Evolutionary conservation across 2,888 invertebrate species (phyloP), one percentile per base, ranked within the genome.

Genomic region (Palloptera scutellata): DNA sequence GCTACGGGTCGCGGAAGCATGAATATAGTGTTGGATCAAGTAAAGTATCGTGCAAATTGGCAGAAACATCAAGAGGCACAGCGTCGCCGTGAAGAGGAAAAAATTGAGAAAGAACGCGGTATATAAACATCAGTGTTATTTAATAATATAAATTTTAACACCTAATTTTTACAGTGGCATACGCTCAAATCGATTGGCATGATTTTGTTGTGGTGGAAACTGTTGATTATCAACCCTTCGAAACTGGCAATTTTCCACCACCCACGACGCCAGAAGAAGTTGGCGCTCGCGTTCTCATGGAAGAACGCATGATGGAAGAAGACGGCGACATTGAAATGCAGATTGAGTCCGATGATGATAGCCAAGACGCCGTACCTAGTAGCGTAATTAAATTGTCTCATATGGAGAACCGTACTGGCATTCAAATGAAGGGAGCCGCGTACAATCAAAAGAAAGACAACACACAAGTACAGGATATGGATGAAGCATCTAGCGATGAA

Each of bases 191-290:
- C 72, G 99, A 99, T 83, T 99, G 99, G 99, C 99, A 99, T 83
- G 98, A 99, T 85, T 99, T 99, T 85, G 98, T 99, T 1, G 98
- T 99, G 0, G 99, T 99, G 0, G 99, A 99, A 86, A 98, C 98
- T 0, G 98, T 99, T 0, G 99, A 99, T 85, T 99, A 98, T 84
- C 97, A 97, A 76, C 94, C 96, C 0, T 95, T 95, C 77, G 99
- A 99, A 86, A 91, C 92, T 12, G 96, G 97, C 0, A 95, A 97
- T 81, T 96, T 98, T 80, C 98, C 98, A 0, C 96, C 98, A 2
- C 98, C 98, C 0, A 98, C 98, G 0, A 98, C 96, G 6, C 97
- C 98, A 0, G 93, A 96, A 72, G 97, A 98, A 86, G 98, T 98
- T 0, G 98, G 98, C 1, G 96, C 97, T 1, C 87, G 98, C 66